Base-by-base conservation (phyloP, 2,888 invertebrate genomes). In the Eudemis profundana region DNA sequence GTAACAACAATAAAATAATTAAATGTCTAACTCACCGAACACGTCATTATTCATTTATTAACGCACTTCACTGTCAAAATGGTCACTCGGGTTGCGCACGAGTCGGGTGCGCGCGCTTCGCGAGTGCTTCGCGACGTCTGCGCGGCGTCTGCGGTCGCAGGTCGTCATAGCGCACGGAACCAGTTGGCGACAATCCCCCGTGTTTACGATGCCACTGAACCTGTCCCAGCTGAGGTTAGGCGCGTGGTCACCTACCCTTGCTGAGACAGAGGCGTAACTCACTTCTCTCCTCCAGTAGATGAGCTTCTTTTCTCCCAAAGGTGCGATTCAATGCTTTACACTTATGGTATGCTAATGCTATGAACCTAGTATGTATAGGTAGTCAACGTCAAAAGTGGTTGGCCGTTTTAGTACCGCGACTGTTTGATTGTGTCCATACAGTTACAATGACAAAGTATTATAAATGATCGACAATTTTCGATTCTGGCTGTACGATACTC, bases 61-160 rank as follows among this genome's bases (percentile, higher is more conserved):
- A 46, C n/a, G 7, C 50, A 51, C 51, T 61, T 51, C 42, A 51
- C 61, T 51, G 36, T 61, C 21, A 21, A 19, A 7, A 21, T n/a
- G 17, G 14, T 10, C 62, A 65, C 57, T 67, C 67, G 46, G 72
- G 62, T 66, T 68, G 72, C 77, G 66, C n/a, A n/a, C 47, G 67
- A 60, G 63, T 54, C 29, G 51, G 19, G 60, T 59, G 67, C 71
- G 61, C 72, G 72, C 84, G 85, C 82, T 86, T 81, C 76, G 74
- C 76, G 51, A 19, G 19, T 2, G 36, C 81, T 79, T 79, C 78
- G 74, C 88, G 78, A 73, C 79, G 90, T 87, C 88, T 88, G 79
- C 79, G 75, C 71, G 75, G 76, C 84, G 89, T 90, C 78, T 79
- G 76, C 46, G 51, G 17, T 27, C 60, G 33, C 85, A 81, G 83